Conservation (phyloP, 2,797 vertebrate genomes). For the Halcyon leucocephala region DNA sequence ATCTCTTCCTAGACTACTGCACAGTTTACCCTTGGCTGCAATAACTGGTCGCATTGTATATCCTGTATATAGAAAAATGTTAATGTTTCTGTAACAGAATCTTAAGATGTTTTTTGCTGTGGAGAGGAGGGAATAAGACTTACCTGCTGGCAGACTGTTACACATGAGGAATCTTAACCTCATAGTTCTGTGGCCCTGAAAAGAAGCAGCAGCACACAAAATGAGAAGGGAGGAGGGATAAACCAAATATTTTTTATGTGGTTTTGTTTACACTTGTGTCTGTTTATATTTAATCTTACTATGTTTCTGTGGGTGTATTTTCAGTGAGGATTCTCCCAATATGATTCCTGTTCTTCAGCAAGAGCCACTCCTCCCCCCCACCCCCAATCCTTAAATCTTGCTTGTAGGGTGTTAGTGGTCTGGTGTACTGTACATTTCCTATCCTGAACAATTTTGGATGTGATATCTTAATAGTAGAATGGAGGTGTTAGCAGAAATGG, state of each 20-base stretch:
- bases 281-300: conserved; percentile 25
- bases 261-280: neutral
- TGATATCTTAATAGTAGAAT: neutral
- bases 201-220: neutral
- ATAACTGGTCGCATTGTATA: neutral
- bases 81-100: neutral
- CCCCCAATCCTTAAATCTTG: neutral
- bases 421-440: neutral
- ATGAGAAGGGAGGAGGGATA: neutral
- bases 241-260: neutral
- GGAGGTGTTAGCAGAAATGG: neutral
- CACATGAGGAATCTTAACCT: neutral
- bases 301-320: conserved; percentile 15
- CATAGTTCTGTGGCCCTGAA: neutral
- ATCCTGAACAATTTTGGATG: neutral
- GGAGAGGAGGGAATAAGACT: neutral
- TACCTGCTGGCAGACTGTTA: neutral
- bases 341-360: conserved; percentile 17
- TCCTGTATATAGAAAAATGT: neutral
- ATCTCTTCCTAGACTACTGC: neutral
- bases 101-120: neutral
- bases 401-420: neutral
- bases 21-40: neutral
- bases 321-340: neutral
- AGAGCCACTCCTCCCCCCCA: neutral